Evolutionary conservation across 2,113 vertebrate genomes (phyloP), one percentile per base, ranked within the genome.

Genomic region (Athene cunicularia): DNA sequence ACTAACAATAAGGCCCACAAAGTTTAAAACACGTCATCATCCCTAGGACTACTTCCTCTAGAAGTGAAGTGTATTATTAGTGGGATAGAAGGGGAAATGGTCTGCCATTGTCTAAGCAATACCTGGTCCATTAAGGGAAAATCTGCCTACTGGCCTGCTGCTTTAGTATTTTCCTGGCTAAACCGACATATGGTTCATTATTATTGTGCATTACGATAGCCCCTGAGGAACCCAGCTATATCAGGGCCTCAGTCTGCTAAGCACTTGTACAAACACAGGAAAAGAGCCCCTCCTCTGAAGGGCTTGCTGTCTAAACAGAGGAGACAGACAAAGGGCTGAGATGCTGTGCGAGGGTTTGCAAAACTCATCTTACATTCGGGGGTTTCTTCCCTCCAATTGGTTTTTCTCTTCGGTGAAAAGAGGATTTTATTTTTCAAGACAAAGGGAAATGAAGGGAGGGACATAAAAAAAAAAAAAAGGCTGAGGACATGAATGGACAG

Each of bases 221-320:
- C 95, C 95, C 95, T 80, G 67, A 96, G 97, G 93, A 96, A 12
- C 95, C 62, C 87, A 67, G 81, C 79, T 90, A 41, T 88, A 50
- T 43, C 93, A 83, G 95, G 96, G 88, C 95, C 76, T 53, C 90
- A 90, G 95, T 37, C 97, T 95, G 95, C 93, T 92, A 13, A 94
- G 95, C 95, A 96, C 97, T 96, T 97, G 90, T 93, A 95, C 96
- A 97, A 97, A 97, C 95, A 96, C 96, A 96, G 97, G 96, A 96
- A 97, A 66, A 56, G 93, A 96, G 90, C 95, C 95, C 95, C 97
- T 97, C 97, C 95, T 96, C 97, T 90, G 92, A 94, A 93, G 95
- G 94, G 90, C 79, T 95, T 5, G 70, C 93, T 96, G 95, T 94
- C 95, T 96, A 94, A 96, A 96, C 95, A 97, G 30, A 84, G 63